These are phyloP conservation scores for Psettodes erumei DNA, from an alignment of 2,113 vertebrate genomes.

Conservation along the genomic window DNA sequence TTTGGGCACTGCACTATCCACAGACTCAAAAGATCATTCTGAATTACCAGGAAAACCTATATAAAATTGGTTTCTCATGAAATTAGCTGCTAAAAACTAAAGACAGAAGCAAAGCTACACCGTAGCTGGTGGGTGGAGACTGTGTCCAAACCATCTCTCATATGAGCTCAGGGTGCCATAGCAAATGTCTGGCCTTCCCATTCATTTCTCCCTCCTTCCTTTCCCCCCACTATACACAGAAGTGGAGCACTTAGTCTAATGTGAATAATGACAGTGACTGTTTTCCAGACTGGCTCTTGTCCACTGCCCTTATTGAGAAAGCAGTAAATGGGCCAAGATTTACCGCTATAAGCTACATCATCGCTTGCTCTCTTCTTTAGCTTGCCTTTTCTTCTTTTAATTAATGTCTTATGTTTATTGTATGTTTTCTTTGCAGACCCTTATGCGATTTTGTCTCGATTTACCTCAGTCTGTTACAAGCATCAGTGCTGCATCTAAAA, in stretches of 20 bases:
- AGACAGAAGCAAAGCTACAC: conserved; percentile 53
- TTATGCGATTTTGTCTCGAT: neutral
- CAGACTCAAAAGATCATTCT: neutral
- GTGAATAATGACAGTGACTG: conserved; percentile 59
- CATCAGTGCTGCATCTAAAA: neutral
- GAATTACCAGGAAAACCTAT: neutral
- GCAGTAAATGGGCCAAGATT: conserved; percentile 60
- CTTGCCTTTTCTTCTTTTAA: conserved; percentile 7
- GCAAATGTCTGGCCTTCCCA: conserved; percentile 59
- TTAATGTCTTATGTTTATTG: neutral
- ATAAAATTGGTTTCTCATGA: neutral
- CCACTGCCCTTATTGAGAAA: conserved; percentile 52
- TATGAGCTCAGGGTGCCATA: conserved; percentile 59
- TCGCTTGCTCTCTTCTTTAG: conserved; percentile 19
- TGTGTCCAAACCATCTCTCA: conserved; percentile 44
- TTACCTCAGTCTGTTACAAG: neutral
- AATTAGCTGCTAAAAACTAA: conserved; percentile 17
- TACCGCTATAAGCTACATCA: conserved; percentile 64
- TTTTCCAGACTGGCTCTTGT: conserved; percentile 53
- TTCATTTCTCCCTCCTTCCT: conserved; percentile 37
- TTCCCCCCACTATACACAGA: conserved; percentile 30
- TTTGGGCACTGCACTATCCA: too few relatives aligned
- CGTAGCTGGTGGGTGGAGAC: conserved; percentile 47
- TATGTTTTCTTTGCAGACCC: neutral
- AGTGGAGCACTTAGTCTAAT: conserved; percentile 75